A percentile compares a stretch with the other conserved stretches of the same genome.
phyloP scores from a whole-genome alignment of 2,888 invertebrate genomes.

The Trichogramma dendrolimi region DNA sequence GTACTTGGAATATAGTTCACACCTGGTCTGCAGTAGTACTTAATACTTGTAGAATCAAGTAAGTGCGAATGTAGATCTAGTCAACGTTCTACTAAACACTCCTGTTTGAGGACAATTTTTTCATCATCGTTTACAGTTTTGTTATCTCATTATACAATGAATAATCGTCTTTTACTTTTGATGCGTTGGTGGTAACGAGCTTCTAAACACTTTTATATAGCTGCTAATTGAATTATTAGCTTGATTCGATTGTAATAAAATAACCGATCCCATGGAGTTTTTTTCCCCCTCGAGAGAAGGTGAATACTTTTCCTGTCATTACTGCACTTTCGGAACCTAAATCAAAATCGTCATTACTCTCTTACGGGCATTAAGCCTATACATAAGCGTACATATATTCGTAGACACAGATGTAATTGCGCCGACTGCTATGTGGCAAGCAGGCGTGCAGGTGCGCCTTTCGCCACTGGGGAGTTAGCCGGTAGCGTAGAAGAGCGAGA shows the following conservation, averaged over 20 bases:
- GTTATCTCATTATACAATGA: no score
- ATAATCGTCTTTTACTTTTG: no score
- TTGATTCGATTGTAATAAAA: no score
- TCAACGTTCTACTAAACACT: no score
- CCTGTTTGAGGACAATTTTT: no score
- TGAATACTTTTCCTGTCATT: conserved; percentile 16
- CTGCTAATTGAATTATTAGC: no score
- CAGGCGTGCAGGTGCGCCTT: conserved; percentile 14
- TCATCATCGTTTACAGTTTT: no score
- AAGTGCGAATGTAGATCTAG: no score
- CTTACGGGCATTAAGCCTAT: conserved; percentile 10
- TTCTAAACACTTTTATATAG: no score
- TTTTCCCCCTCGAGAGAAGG: conserved; percentile 5
- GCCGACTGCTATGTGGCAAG: conserved; percentile 10
- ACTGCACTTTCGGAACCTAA: conserved; percentile 13
- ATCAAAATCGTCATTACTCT: conserved; percentile 26
- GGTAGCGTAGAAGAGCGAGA: conserved; percentile 10
- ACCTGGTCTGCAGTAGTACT: not conserved
- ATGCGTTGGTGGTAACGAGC: no score
- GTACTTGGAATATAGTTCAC: conserved; percentile 9
- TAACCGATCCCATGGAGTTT: not conserved
- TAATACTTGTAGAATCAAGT: no score
- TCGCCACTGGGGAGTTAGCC: conserved; percentile 3
- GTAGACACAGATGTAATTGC: conserved; percentile 7
- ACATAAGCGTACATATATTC: no score